phyloP scores from a whole-genome alignment of 2,113 vertebrate genomes.

The Anarhynchus alexandrinus region DNA sequence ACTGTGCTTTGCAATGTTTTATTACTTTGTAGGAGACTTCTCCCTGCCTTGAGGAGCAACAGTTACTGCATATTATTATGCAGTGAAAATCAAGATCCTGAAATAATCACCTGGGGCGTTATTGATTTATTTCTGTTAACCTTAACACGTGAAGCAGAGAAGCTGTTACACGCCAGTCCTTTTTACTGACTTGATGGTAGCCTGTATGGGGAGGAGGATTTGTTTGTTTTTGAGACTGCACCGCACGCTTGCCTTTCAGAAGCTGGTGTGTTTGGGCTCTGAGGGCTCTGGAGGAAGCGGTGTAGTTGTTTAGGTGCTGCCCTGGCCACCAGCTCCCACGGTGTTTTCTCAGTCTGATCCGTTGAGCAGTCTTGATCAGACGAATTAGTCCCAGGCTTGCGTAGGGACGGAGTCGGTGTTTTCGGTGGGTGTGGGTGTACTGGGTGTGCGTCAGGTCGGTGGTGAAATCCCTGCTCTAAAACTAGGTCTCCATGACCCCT shows the following conservation, averaged over 20 bases:
- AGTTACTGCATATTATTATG: not conserved
- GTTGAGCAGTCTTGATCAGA: not conserved
- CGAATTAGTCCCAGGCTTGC: not conserved
- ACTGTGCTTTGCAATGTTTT: not conserved
- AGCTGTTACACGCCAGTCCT: not conserved
- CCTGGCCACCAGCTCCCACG: not conserved
- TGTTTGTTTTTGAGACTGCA: not conserved
- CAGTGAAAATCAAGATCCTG: not conserved
- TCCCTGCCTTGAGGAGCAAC: not conserved
- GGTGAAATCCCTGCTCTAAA: not conserved
- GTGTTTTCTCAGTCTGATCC: not conserved
- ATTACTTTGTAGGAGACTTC: not conserved
- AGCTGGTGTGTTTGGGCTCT: not conserved
- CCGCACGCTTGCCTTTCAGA: not conserved
- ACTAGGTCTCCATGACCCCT: rapidly evolving
- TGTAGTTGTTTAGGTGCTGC: not conserved
- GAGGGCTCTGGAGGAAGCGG: not conserved
- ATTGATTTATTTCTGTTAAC: not conserved
- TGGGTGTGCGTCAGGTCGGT: rapidly evolving
- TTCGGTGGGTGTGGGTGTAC: not conserved
- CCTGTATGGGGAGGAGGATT: not conserved
- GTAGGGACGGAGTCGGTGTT: not conserved
- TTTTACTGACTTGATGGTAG: not conserved
- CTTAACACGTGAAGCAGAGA: not conserved
- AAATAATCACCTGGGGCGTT: not conserved